A percentile compares a stretch with the other conserved stretches of the same genome.
Evolutionary conservation across 2,113 vertebrate genomes (phyloP).

Genomic region (human): GRCh38 chr5:99609001-99609500

Average conservation of each 20-base stretch:
- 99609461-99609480: neutral
- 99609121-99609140: no score
- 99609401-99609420: neutral
- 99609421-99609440: neutral
- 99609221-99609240: neutral
- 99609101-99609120: neutral
- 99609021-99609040: neutral
- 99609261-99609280: neutral
- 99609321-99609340: neutral
- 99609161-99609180: neutral
- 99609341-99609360: neutral
- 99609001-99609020: neutral
- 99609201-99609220: neutral
- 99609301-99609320: neutral
- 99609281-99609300: neutral
- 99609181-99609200: neutral
- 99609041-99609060: neutral
- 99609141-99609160: neutral
- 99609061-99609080: neutral
- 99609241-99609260: neutral
- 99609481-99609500: neutral
- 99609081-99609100: neutral
- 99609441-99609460: neutral
- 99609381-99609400: neutral
- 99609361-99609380: neutral